phyloP scores from a whole-genome alignment of 2,888 invertebrate species.

The Conops quadrifasciatus region DNA sequence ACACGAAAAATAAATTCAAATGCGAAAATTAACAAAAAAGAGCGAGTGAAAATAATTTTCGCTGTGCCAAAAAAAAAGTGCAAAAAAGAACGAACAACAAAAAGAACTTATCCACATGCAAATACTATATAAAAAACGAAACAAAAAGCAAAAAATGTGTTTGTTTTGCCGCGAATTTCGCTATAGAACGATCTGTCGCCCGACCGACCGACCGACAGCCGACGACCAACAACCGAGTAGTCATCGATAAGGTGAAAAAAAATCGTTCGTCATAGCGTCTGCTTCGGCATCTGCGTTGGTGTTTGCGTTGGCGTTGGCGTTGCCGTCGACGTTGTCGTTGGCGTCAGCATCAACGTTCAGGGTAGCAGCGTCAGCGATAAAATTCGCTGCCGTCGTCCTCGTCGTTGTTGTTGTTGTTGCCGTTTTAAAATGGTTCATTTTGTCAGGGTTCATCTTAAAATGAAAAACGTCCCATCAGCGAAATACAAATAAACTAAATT shows the following conservation, averaged over 20 bases:
- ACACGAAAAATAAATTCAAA: background rate
- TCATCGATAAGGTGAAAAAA: background rate
- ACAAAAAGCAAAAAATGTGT: conserved; percentile 15
- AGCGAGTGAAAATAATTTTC: conserved; percentile 15
- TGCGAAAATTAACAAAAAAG: conserved; percentile 8
- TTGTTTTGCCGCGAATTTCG: conserved; percentile 33
- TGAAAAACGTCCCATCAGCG: too few relatives aligned
- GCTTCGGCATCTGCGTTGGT: background rate
- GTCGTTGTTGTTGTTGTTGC: conserved; percentile 12
- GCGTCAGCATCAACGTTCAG: conserved; percentile 29
- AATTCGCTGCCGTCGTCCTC: conserved; percentile 8
- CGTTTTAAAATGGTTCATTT: conserved; percentile 4
- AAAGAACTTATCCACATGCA: background rate
- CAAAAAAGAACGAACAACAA: conserved; percentile 17
- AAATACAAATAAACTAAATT: too few relatives aligned
- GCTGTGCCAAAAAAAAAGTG: conserved; percentile 27
- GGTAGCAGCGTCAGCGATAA: conserved; percentile 37
- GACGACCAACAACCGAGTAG: background rate
- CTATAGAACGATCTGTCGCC: background rate
- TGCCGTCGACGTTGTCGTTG: conserved; percentile 35
- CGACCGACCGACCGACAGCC: background rate
- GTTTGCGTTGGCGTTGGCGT: conserved; percentile 31
- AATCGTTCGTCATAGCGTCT: background rate
- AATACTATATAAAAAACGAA: background rate
- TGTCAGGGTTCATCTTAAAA: too few relatives aligned